These are phyloP conservation scores for Umimayanthus kanabou DNA, from an alignment of 92 coral and sea anemone species.

Conservation along the genomic window DNA sequence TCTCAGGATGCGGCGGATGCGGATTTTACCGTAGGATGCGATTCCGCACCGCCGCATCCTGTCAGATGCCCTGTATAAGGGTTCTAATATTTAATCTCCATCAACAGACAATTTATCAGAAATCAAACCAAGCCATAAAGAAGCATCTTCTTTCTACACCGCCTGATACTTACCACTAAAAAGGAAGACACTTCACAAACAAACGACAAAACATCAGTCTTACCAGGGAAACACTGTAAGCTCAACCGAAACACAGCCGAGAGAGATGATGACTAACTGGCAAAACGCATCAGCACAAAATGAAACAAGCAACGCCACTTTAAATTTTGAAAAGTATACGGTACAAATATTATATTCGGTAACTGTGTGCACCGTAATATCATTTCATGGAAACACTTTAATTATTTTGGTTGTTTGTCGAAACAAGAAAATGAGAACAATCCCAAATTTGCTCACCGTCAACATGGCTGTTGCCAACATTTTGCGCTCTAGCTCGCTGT, in stretches of 20 bases:
- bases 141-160: neutral
- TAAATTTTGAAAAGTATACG: too few relatives aligned
- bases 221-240: neutral
- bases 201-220: neutral
- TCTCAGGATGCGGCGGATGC: too few relatives aligned
- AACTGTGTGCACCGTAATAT: neutral
- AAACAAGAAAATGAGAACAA: conserved; percentile 4
- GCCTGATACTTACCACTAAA: neutral
- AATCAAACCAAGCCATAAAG: too few relatives aligned
- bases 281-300: neutral
- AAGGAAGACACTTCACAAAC: neutral
- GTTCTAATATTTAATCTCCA: too few relatives aligned
- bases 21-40: too few relatives aligned
- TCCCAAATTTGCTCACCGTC: neutral
- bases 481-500: neutral
- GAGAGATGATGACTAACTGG: neutral
- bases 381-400: neutral
- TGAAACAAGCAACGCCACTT: neutral
- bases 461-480: conserved; percentile 12
- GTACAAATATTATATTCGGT: neutral
- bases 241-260: neutral
- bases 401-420: neutral
- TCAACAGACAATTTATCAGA: too few relatives aligned
- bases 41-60: too few relatives aligned
- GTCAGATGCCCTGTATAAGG: too few relatives aligned